Conservation (phyloP, 2,888 invertebrate species). For the Agonopterix heracliana region DNA sequence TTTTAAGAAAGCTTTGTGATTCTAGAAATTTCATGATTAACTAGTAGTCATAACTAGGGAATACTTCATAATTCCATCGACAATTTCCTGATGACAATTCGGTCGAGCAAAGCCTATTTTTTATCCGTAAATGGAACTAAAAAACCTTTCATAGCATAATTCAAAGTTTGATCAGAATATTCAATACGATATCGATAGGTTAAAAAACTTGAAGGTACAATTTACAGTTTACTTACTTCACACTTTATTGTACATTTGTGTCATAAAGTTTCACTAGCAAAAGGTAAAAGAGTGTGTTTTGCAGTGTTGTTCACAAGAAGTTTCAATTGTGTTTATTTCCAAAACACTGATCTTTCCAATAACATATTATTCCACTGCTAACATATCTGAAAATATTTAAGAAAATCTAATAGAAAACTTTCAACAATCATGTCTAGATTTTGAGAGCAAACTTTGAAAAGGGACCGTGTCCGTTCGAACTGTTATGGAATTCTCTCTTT, state of each 20-base stretch:
- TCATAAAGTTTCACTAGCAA: neutral
- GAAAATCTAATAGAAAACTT: slow-evolving; percentile 10
- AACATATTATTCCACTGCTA: slow-evolving; percentile 6
- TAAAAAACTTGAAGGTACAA: no score
- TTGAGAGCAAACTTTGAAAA: slow-evolving; percentile 16
- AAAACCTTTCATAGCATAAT: no score
- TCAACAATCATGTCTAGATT: slow-evolving; percentile 20
- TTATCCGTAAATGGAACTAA: no score
- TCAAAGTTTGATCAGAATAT: no score
- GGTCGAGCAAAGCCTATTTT: no score
- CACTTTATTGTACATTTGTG: neutral
- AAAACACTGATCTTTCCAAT: slow-evolving; percentile 4
- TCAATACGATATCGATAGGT: no score
- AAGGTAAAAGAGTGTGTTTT: neutral
- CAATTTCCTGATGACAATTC: no score
- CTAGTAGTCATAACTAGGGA: no score
- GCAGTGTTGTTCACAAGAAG: slow-evolving; percentile 3
- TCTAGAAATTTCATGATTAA: no score
- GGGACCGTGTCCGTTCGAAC: slow-evolving; percentile 3
- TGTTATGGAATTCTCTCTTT: slow-evolving; percentile 19
- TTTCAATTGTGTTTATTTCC: slow-evolving; percentile 8
- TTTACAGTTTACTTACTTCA: no score
- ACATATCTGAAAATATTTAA: slow-evolving; percentile 3
- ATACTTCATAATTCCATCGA: no score
- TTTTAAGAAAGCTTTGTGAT: no score